These are phyloP conservation scores for Cantharis lateralis DNA, from an alignment of 2,888 invertebrate genomes.

Conservation along the genomic window DNA sequence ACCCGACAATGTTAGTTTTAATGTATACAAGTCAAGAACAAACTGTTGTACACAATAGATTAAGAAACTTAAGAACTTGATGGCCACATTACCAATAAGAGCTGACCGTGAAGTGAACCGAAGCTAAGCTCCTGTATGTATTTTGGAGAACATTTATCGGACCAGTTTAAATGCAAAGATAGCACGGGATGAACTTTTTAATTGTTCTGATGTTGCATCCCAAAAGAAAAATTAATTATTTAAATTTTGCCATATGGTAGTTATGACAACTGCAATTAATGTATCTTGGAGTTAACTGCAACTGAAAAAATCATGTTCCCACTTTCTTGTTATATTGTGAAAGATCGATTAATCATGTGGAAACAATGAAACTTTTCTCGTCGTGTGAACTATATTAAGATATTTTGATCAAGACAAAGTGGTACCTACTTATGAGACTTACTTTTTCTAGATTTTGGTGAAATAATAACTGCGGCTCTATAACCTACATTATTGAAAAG, in stretches of 20 bases:
- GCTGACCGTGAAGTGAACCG: slow-evolving; percentile 32
- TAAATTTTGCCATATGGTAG: neutral
- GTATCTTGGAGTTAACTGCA: neutral
- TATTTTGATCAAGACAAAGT: neutral
- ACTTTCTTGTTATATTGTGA: neutral
- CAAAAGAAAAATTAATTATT: no score
- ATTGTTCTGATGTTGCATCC: neutral
- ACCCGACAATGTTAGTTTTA: neutral
- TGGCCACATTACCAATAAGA: slow-evolving; percentile 31
- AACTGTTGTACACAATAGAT: slow-evolving; percentile 27
- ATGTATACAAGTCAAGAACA: slow-evolving; percentile 25
- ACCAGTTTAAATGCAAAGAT: neutral
- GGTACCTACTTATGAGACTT: no score
- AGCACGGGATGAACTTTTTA: neutral
- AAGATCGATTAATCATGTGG: neutral
- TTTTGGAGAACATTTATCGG: neutral
- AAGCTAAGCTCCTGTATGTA: slow-evolving; percentile 23
- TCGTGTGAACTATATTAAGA: neutral
- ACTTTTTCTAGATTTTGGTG: no score
- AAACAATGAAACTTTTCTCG: neutral
- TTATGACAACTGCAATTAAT: neutral
- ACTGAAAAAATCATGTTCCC: neutral
- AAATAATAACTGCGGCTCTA: no score
- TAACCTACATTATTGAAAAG: no score
- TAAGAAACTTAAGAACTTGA: slow-evolving; percentile 30